These are phyloP conservation scores for Gastrophryne carolinensis DNA, from an alignment of 2,797 vertebrate species.

Conservation along the genomic window DNA sequence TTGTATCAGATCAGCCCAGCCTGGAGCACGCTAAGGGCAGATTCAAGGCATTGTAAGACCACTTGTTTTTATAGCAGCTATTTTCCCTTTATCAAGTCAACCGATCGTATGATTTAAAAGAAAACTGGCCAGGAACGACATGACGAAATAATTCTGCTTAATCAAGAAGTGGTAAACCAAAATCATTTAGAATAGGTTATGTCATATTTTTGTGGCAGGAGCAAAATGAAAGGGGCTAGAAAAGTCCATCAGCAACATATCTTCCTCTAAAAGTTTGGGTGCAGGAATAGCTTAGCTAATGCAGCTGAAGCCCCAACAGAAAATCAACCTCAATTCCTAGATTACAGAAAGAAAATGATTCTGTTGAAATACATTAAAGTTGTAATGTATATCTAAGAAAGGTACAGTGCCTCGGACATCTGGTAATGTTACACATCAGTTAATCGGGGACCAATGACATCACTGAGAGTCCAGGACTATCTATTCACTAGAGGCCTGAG, in stretches of 20 bases:
- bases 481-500: too few species aligned
- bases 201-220: not conserved
- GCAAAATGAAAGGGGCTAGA: not conserved
- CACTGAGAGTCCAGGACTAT: too few species aligned
- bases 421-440: too few species aligned
- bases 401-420: not conserved
- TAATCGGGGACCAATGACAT: too few species aligned
- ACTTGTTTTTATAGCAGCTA: not conserved
- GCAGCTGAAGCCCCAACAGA: not conserved
- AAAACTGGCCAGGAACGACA: not conserved
- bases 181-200: not conserved
- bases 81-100: not conserved
- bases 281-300: not conserved
- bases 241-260: not conserved
- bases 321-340: too few species aligned
- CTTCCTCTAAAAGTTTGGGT: too few species aligned
- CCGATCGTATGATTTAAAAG: not conserved
- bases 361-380: not conserved
- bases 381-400: not conserved
- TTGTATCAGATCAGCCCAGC: conserved; percentile 9
- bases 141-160: not conserved
- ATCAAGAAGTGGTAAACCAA: conserved; percentile 11
- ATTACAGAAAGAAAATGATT: not conserved
- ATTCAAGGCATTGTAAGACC: not conserved
- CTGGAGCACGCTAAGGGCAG: not conserved